Percentiles rank a stretch among this genome's conserved stretches.
These are phyloP conservation scores for Maniola jurtina DNA, from an alignment of 1,140 invertebrate genomes.

Conservation along the genomic window DNA sequence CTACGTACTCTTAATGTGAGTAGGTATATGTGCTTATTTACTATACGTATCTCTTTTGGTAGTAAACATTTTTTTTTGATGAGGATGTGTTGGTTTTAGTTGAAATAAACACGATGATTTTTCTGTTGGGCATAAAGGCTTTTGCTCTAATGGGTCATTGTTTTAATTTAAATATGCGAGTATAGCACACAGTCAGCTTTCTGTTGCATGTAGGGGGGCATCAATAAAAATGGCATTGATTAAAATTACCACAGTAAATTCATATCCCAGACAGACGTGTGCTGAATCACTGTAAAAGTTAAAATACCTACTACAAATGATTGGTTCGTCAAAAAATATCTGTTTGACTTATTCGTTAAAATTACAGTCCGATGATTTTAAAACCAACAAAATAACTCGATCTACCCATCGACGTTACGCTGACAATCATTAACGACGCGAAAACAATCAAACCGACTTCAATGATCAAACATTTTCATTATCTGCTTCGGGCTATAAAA, in stretches of 20 bases:
- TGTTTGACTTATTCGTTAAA: constrained; percentile 34
- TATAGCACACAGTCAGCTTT: neutral
- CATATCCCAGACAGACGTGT: constrained; percentile 4
- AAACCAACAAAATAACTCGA: constrained; percentile 41
- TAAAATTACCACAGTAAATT: neutral
- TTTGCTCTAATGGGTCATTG: too few species aligned
- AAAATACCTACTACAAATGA: constrained; percentile 25
- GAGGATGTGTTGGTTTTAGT: too few species aligned
- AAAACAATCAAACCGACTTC: constrained; percentile 64
- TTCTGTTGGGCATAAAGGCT: too few species aligned
- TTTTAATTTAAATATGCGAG: too few species aligned
- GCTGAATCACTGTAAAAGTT: constrained; percentile 15
- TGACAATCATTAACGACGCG: constrained; percentile 52
- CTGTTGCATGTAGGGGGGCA: too few species aligned
- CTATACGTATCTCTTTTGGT: too few species aligned
- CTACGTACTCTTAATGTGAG: too few species aligned
- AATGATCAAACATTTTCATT: constrained; percentile 68
- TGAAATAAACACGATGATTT: too few species aligned
- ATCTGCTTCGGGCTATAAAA: constrained; percentile 44
- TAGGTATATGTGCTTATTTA: too few species aligned
- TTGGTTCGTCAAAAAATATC: constrained; percentile 28
- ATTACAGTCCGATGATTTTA: constrained; percentile 39
- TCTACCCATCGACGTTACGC: constrained; percentile 40
- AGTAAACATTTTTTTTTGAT: too few species aligned
- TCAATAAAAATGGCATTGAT: neutral